Base-by-base conservation (phyloP, 2,113 vertebrate species). In the Scartelaos histophorus region DNA sequence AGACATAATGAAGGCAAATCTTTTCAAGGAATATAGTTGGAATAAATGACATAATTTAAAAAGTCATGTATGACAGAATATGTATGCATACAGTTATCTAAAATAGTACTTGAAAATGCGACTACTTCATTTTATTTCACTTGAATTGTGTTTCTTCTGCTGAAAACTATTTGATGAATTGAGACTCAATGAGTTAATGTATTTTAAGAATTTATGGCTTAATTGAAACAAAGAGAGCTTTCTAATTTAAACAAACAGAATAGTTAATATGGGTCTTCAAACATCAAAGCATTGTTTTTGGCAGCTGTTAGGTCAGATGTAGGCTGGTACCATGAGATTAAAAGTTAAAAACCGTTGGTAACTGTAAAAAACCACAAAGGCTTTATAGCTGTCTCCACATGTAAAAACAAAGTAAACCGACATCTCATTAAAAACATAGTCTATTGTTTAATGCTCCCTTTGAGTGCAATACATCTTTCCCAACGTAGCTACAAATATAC, bases 311-410 rank as follows among this genome's bases (percentile, higher is more conserved):
- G 16, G 47, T 69, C 43, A 51, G 51, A 54, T 10, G 51, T 19
- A n/a, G 6, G 51, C 49, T 13, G 25, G 58, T 16, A 69, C 69
- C 70, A 46, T 16, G 53, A 13, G 46, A 29, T 60, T 15, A 21
- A 67, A 46, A 38, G 24, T 43, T 11, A 53, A 46, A 69, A 21
- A 21, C 47, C 19, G 13, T 29, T 57, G 7, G 49, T 15, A 72
- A 46, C 76, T 62, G 61, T 5, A 47, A 67, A 49, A 54, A 62
- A 47, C 76, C 17, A 1, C 53, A 66, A 46, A 69, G 67, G 66
- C 29, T 70, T 60, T 71, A 53, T 78, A 83, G 70, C 34, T 53
- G 12, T 74, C 75, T 78, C 69, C 82, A 80, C 71, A 81, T 77
- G 83, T 49, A 13, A 51, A 72, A 71, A 66, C 60, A 69, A 35